phyloP scores from a whole-genome alignment of 2,888 invertebrate species.

The Aphidoletes aphidimyza region DNA sequence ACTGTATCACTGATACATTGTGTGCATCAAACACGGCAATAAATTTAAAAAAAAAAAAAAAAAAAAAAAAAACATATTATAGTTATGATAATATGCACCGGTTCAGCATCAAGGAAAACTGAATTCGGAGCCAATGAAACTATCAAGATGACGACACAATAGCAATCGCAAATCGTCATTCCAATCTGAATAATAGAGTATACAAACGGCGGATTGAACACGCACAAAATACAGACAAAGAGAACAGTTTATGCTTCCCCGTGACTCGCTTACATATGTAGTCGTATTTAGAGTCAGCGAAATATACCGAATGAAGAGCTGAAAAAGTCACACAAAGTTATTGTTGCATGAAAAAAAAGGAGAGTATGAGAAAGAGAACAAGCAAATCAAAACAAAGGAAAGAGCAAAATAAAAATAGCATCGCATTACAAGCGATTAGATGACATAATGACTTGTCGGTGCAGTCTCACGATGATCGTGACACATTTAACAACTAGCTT shows the following conservation, averaged over 20 bases:
- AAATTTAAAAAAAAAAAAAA: too few relatives aligned
- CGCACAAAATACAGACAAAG: constrained; percentile 12
- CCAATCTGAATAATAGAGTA: constrained; percentile 37
- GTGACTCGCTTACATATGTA: background rate
- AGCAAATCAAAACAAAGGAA: background rate
- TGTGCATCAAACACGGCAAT: too few relatives aligned
- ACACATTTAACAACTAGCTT: background rate
- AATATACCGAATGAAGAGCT: background rate
- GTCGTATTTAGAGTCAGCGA: background rate
- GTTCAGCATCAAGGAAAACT: background rate
- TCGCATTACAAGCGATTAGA: constrained; percentile 43
- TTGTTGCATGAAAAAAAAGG: background rate
- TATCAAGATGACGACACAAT: constrained; percentile 28
- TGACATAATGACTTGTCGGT: constrained; percentile 49
- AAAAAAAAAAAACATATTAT: too few relatives aligned
- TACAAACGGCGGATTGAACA: constrained; percentile 15
- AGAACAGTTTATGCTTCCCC: background rate
- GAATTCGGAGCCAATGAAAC: constrained; percentile 1
- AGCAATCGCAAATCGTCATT: background rate
- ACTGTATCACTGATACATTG: too few relatives aligned
- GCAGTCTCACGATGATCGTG: constrained; percentile 30
- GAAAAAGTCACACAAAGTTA: background rate
- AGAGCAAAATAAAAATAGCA: background rate
- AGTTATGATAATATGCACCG: background rate
- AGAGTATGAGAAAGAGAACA: background rate